Conservation (phyloP, 2,888 invertebrate genomes). For the Bellardia bayeri region DNA sequence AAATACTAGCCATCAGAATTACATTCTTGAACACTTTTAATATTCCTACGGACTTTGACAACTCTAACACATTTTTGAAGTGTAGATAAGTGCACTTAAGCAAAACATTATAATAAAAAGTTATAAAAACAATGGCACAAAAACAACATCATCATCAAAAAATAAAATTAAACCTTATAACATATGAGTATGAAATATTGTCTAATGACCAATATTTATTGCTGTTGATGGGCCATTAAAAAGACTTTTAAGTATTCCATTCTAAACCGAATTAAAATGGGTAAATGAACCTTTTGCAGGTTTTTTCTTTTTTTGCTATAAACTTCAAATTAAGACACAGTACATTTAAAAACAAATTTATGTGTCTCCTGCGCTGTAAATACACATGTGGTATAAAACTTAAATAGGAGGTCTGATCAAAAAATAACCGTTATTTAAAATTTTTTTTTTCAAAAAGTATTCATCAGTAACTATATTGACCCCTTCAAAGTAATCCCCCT, state of each 20-base stretch:
- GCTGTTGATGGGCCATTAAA: slow-evolving; percentile 35
- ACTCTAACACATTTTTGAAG: background rate
- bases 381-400: background rate
- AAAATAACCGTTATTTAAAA: too few species aligned
- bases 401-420: too few species aligned
- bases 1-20: too few species aligned
- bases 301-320: background rate
- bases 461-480: too few species aligned
- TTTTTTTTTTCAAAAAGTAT: too few species aligned
- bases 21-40: background rate
- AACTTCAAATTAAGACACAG: background rate
- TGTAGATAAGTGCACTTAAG: background rate
- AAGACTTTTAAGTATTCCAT: background rate
- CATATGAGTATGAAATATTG: background rate
- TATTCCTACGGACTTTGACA: background rate
- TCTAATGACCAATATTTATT: slow-evolving; percentile 36
- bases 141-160: background rate
- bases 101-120: background rate
- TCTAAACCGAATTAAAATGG: background rate
- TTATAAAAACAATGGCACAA: slow-evolving; percentile 7
- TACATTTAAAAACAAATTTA: slow-evolving; percentile 3
- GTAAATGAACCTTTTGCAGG: background rate
- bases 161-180: background rate
- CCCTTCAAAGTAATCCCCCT: too few species aligned
- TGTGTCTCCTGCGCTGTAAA: background rate